Evolutionary conservation across 30 jellyfish, hydroid and myxozoan species (phyloP).

Genomic region (Pelagia noctiluca): DNA sequence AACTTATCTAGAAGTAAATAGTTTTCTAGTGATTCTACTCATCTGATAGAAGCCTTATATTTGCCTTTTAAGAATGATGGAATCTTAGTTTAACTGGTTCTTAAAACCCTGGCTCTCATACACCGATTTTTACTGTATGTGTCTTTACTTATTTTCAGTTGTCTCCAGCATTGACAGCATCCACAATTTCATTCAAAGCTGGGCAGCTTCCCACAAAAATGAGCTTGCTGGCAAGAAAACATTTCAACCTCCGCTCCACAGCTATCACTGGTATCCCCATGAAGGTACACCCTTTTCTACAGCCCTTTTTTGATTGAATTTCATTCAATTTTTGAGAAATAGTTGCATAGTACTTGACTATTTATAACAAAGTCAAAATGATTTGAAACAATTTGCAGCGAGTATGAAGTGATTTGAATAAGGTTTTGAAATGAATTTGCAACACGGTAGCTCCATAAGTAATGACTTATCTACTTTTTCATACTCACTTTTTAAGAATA

Average conservation of each 20-base stretch:
- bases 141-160: constrained; percentile 31
- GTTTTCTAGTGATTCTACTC: no score
- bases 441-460: no score
- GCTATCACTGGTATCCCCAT: constrained; percentile 85
- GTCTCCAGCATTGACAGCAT: constrained; percentile 42
- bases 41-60: no score
- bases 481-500: no score
- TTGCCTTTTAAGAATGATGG: neutral
- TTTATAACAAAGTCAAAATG: neutral
- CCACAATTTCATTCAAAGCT: constrained; percentile 58
- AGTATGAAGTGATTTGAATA: no score
- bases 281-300: no score
- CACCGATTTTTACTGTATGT: neutral
- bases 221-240: constrained; percentile 63
- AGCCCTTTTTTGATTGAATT: no score
- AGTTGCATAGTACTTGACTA: no score
- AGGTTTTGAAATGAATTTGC: no score
- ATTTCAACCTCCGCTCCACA: constrained; percentile 73
- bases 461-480: no score
- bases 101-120: neutral
- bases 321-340: neutral
- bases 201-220: constrained; percentile 51
- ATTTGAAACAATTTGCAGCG: no score
- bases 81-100: neutral
- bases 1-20: no score